These are phyloP conservation scores for Hafferia zeledoni DNA, from an alignment of 2,797 vertebrate species.

Conservation along the genomic window DNA sequence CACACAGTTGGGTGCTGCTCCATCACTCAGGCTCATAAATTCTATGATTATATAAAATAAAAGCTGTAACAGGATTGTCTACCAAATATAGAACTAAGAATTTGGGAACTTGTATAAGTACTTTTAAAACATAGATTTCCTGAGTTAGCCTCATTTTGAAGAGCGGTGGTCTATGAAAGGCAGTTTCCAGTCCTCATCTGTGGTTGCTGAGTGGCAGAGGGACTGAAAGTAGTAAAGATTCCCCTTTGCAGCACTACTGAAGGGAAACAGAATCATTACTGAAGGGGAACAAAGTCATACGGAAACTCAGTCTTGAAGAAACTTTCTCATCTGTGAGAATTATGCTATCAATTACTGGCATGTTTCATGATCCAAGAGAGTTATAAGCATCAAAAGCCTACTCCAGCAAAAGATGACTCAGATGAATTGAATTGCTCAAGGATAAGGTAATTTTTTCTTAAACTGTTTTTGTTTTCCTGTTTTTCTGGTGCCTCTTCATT, in stretches of 20 bases:
- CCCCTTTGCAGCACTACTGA: neutral
- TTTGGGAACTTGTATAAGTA: neutral
- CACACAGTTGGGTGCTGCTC: neutral
- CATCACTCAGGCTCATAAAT: neutral
- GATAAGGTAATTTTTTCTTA: neutral
- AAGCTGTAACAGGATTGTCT: neutral
- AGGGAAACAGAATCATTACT: neutral
- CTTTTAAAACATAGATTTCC: neutral
- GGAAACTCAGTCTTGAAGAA: neutral
- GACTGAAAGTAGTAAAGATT: neutral
- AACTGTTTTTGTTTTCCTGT: neutral
- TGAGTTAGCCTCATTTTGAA: neutral
- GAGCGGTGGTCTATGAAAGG: neutral
- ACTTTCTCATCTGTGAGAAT: neutral
- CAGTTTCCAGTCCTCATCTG: neutral
- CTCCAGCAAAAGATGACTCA: neutral
- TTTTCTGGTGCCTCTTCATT: neutral
- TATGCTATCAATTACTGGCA: neutral
- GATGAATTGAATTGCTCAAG: neutral
- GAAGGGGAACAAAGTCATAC: neutral
- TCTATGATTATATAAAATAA: neutral
- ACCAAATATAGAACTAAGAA: neutral
- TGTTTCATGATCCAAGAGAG: neutral
- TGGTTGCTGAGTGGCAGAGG: neutral
- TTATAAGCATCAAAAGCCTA: neutral